These are phyloP conservation scores for Dryas iulia DNA, from an alignment of 1,140 invertebrate genomes.

Conservation along the genomic window DNA sequence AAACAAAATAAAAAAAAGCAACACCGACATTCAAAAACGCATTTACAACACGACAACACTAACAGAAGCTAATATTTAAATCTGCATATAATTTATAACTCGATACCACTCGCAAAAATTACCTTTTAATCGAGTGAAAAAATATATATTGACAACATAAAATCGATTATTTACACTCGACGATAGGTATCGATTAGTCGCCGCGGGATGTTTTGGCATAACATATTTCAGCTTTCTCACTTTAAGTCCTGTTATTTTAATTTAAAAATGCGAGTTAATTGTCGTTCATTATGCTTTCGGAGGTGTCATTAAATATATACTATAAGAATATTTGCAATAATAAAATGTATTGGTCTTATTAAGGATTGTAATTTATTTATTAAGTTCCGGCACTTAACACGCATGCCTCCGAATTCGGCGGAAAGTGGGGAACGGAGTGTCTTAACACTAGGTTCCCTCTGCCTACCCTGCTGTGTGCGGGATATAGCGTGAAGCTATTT, in stretches of 20 bases:
- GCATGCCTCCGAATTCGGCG: too few relatives aligned
- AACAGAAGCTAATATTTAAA: constrained; percentile 11
- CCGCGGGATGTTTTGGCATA: constrained; percentile 28
- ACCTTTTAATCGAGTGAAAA: constrained; percentile 17
- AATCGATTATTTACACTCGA: constrained; percentile 39
- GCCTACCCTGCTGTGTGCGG: too few relatives aligned
- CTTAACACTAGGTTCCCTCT: too few relatives aligned
- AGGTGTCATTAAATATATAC: neutral
- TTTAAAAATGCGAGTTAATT: constrained; percentile 20
- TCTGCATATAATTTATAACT: neutral
- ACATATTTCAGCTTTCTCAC: constrained; percentile 22
- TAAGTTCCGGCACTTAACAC: too few relatives aligned
- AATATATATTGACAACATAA: constrained; percentile 27
- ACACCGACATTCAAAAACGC: neutral
- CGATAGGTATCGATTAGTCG: constrained; percentile 39
- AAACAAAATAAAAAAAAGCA: neutral
- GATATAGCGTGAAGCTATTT: too few relatives aligned
- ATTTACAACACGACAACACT: neutral
- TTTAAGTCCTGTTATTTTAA: constrained; percentile 25
- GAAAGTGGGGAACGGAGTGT: too few relatives aligned
- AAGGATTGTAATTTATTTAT: neutral
- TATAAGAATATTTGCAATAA: neutral
- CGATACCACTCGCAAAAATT: constrained; percentile 10
- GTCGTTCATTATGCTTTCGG: neutral
- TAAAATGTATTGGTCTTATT: neutral